Evolutionary conservation across 2,113 vertebrate species (phyloP), one percentile per base, ranked within the genome.

Genomic region (Neolamprologus tretocephalus): DNA sequence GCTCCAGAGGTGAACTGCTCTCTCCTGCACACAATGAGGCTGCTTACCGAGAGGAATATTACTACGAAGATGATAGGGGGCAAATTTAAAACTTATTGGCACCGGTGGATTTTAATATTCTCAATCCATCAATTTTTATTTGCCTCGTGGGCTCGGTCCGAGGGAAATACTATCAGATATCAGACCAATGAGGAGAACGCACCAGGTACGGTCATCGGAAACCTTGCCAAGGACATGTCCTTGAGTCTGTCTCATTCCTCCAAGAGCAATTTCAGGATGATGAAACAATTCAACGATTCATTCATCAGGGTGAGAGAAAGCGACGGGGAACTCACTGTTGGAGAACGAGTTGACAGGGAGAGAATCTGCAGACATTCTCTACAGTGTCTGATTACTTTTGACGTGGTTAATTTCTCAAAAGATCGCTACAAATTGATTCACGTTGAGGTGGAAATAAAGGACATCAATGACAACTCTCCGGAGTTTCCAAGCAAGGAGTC

Each of bases 211-310:
- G 97, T 98, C 82, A 98, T 99, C 86, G 98, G 98, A 68, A 98
- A 98, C 37, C 95, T 99, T 10, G 98, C 98, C 81, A 97, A 98
- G 89, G 98, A 99, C 93, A 95, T 98, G 96, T 97, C 97, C 90
- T 96, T 98, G 95, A 97, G 96, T 91, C 95, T 95, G 81, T 96
- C 97, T 58, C 93, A 94, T 31, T 97, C 96, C 35, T 97, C 97
- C 91, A 97, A 96, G 91, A 97, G 93, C 94, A 97, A 96, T 94
- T 99, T 99, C 95, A 97, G 98, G 90, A 96, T 98, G 96, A 98
- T 99, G 98, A 97, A 97, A 94, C 98, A 98, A 93, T 97, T 98
- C 95, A 98, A 99, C 91, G 97, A 97, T 89, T 98, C 98, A 14
- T 97, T 98, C 93, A 96, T 99, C 81, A 94, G 97, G 80, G 97